Evolutionary conservation across 2,797 vertebrate genomes (phyloP), one percentile per base, ranked within the genome.

Genomic region (Streptopelia turtur): DNA sequence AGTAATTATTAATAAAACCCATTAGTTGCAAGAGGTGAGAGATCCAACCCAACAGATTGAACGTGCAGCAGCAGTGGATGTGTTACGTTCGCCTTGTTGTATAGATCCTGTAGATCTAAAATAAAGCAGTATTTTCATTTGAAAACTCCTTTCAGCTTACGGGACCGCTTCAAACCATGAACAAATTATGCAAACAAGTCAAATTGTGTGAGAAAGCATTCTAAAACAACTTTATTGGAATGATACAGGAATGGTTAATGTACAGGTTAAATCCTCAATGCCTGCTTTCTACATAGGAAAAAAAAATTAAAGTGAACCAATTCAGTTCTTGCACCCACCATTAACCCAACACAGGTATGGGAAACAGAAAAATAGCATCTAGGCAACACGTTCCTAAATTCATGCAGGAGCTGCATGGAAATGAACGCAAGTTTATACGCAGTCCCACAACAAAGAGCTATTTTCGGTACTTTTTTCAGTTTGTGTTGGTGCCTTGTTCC

Each of bases 211-310:
- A 92, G 87, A 95, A 96, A 96, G 61, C 74, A 31, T 91, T 87
- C 85, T 94, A 87, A 91, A 96, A 71, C 41, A 60, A 43, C 59
- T 97, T 96, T 94, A 97, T 95, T 96, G 87, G 93, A 97, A 97
- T 95, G 89, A 68, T 93, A 94, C 53, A 96, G 70, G 79, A 92
- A 82, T 65, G 92, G 92, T 94, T 96, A 93, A 89, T 52, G 75
- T 39, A 83, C 71, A 95, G 45, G 65, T 87, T 82, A 81, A 95
- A 74, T 84, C 86, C 85, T 93, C 83, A 35, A 25, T 33, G 71
- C 66, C 78, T 95, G 76, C 93, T 43, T 87, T 91, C 90, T 94
- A 94, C 91, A 70, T 3, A 85, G 37, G 71, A 31, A 57, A 83
- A 79, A 91, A 56, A 65, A 25, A 45, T 12, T 65, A 89, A 90